A percentile compares a stretch with the other conserved stretches of the same genome.
Evolutionary conservation across 2,113 vertebrate species (phyloP).

Genomic region (Hymenochirus boettgeri): DNA sequence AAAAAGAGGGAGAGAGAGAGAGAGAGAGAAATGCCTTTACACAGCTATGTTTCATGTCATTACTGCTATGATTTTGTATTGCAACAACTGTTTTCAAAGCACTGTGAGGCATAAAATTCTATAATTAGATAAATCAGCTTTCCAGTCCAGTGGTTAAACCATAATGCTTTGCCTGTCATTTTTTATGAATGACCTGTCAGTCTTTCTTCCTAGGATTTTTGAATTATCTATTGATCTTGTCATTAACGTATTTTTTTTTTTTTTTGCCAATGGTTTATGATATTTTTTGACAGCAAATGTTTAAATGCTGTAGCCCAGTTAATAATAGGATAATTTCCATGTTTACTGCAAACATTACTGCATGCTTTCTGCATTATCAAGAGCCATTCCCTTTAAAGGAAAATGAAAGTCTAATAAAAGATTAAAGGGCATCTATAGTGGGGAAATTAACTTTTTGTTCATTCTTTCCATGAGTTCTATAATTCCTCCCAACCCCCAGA

Average conservation of each 20-base stretch:
- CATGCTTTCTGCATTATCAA: too few species aligned
- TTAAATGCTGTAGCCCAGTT: neutral
- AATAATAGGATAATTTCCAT: neutral
- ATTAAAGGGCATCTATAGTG: too few species aligned
- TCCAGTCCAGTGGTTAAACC: conserved; percentile 1
- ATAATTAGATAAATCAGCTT: conserved; percentile 1
- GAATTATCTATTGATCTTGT: conserved; percentile 10
- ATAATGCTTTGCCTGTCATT: neutral
- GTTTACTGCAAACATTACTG: neutral
- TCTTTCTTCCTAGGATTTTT: neutral
- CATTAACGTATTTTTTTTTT: neutral
- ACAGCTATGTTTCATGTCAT: neutral
- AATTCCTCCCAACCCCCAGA: too few species aligned
- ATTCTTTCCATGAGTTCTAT: too few species aligned
- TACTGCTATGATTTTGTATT: conserved; percentile 4
- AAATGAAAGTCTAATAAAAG: too few species aligned
- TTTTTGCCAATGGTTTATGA: neutral
- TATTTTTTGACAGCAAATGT: neutral
- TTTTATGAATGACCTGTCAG: conserved; percentile 7
- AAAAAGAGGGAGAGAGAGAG: too few species aligned
- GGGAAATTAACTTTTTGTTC: too few species aligned
- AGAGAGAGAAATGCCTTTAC: too few species aligned
- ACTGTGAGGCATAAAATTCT: neutral
- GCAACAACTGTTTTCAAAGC: neutral
- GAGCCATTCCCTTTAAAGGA: too few species aligned